These are phyloP conservation scores for Coracopsis vasa DNA, from an alignment of 2,113 vertebrate genomes.

Conservation along the genomic window DNA sequence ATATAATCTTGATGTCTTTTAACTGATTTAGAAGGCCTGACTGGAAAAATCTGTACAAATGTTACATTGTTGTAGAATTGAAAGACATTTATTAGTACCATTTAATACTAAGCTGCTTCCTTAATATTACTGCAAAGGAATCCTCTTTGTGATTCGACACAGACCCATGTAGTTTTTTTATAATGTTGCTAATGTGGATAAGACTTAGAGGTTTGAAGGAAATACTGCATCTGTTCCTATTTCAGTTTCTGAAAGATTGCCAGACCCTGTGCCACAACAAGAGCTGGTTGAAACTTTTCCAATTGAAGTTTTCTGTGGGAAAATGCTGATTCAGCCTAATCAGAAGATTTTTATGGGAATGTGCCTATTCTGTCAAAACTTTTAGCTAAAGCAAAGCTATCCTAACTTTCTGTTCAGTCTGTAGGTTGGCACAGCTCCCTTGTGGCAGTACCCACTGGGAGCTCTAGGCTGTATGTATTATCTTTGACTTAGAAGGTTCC, in stretches of 20 bases:
- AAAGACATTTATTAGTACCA: not conserved
- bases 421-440: not conserved
- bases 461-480: not conserved
- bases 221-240: constrained; percentile 7
- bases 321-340: constrained; percentile 26
- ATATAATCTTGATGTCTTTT: not conserved
- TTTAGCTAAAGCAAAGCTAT: not conserved
- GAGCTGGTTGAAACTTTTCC: not conserved
- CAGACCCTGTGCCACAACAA: constrained; percentile 17
- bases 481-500: not conserved
- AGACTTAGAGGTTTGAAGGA: not conserved
- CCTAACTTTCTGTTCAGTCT: not conserved
- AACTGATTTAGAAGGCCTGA: not conserved
- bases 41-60: not conserved
- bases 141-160: not conserved
- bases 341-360: not conserved
- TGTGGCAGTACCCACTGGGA: not conserved
- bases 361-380: not conserved
- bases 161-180: not conserved
- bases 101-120: not conserved
- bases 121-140: not conserved
- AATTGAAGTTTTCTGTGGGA: constrained; percentile 4
- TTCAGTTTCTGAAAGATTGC: constrained; percentile 31
- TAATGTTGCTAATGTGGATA: not conserved
- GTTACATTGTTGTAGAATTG: not conserved